Evolutionary conservation across 2,113 vertebrate species (phyloP).

Genomic region (Oryzias javanicus): DNA sequence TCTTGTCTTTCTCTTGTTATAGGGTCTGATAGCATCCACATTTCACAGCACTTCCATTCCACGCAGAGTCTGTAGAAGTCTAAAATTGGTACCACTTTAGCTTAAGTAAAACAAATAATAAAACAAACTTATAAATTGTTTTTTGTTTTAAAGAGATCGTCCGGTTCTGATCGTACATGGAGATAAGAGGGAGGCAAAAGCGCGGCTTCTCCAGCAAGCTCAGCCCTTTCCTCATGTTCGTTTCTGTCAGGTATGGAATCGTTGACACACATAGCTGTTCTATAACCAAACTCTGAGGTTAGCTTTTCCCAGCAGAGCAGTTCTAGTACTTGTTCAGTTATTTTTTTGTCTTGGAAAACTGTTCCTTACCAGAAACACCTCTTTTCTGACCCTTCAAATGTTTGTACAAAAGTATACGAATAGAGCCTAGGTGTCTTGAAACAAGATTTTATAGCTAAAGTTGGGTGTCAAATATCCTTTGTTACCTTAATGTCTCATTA

Average conservation of each 20-base stretch:
- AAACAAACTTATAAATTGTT: background rate
- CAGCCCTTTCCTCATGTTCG: conserved; percentile 84
- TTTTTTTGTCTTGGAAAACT: no score
- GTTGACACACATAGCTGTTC: background rate
- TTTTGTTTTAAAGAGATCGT: conserved; percentile 66
- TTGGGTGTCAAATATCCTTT: no score
- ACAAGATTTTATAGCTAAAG: no score
- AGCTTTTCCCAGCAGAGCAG: no score
- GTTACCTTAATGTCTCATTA: no score
- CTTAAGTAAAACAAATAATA: no score
- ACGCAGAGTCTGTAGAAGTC: background rate
- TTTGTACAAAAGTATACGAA: no score
- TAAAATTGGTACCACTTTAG: background rate
- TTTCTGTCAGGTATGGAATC: conserved; percentile 87
- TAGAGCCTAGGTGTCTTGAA: no score
- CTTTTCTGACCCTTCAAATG: no score
- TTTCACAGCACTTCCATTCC: background rate
- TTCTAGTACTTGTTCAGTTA: no score
- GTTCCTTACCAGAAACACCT: no score
- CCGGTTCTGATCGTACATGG: conserved; percentile 92
- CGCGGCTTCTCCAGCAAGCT: conserved; percentile 83
- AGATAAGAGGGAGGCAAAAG: conserved; percentile 92
- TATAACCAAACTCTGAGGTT: background rate
- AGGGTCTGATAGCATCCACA: background rate
- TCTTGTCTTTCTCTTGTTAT: no score